Conservation (phyloP, 2,113 vertebrate genomes). For the Aegypius monachus region DNA sequence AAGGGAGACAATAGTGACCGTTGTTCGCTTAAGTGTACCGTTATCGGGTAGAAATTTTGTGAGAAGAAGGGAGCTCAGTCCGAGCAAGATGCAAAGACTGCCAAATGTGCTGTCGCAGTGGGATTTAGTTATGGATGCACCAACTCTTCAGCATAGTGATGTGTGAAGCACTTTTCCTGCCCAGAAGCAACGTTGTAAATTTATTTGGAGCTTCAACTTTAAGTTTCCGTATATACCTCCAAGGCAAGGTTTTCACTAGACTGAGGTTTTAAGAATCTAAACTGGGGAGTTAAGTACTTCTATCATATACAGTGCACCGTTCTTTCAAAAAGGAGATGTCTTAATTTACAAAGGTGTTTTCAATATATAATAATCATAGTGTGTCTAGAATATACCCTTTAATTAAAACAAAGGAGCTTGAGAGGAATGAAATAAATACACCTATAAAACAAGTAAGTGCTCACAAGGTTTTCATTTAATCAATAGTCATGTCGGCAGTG, state of each 20-base stretch:
- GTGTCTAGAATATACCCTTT: background rate
- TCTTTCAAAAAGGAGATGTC: background rate
- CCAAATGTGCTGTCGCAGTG: accelerated
- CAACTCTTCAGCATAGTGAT: background rate
- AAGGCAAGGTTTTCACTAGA: background rate
- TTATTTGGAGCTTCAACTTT: background rate
- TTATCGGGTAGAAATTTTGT: background rate
- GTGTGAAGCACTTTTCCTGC: background rate
- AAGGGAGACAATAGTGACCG: background rate
- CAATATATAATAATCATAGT: background rate
- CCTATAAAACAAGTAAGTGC: conserved; percentile 23
- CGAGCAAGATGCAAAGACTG: background rate
- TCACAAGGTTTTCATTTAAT: conserved; percentile 63
- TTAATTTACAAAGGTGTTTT: background rate
- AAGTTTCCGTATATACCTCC: background rate
- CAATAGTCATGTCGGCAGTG: conserved; percentile 48
- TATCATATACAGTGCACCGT: accelerated
- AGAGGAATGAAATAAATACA: conserved; percentile 30
- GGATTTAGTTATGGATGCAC: background rate
- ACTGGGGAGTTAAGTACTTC: background rate
- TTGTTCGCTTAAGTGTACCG: background rate
- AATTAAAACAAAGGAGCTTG: conserved; percentile 33
- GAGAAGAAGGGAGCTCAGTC: accelerated
- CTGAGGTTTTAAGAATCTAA: background rate
- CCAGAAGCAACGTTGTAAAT: background rate